These are phyloP conservation scores for Coregonus clupeaformis DNA, from an alignment of 2,113 vertebrate genomes.

Conservation along the genomic window DNA sequence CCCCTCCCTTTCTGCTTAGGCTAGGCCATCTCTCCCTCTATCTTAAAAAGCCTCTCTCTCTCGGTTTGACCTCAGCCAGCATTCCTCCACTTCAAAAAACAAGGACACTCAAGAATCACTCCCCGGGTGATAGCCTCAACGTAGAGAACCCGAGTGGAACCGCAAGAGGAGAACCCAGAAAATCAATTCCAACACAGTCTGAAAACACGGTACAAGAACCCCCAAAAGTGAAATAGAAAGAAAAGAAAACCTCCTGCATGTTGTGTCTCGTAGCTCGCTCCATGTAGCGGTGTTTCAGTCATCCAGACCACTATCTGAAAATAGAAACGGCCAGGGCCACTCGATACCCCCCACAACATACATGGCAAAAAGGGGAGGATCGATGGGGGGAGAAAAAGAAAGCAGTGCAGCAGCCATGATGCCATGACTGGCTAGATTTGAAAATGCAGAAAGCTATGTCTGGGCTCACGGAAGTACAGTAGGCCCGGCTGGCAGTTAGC, in stretches of 20 bases:
- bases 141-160: conserved; percentile 17
- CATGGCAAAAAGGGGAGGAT: conserved; percentile 80
- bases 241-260: conserved; percentile 73
- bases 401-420: conserved; percentile 63
- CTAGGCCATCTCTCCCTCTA: conserved; percentile 13
- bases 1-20: conserved; percentile 17
- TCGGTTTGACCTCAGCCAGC: conserved; percentile 63
- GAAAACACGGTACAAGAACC: conserved; percentile 17
- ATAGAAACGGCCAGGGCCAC: conserved; percentile 82
- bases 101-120: conserved; percentile 50
- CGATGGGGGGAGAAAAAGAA: conserved; percentile 15
- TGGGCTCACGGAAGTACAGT: conserved; percentile 26
- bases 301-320: conserved; percentile 85
- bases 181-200: conserved; percentile 24
- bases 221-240: conserved; percentile 24
- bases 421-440: conserved; percentile 67
- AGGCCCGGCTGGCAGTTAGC: conserved; percentile 8
- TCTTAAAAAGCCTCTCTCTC: conserved; percentile 36
- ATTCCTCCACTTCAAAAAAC: conserved; percentile 60
- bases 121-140: conserved; percentile 3
- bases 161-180: neutral
- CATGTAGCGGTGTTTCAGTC: conserved; percentile 82
- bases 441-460: conserved; percentile 19
- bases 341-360: conserved; percentile 85
- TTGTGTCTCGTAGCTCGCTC: conserved; percentile 73